phyloP scores from a whole-genome alignment of 2,113 vertebrate species.

The Nerophis ophidion region DNA sequence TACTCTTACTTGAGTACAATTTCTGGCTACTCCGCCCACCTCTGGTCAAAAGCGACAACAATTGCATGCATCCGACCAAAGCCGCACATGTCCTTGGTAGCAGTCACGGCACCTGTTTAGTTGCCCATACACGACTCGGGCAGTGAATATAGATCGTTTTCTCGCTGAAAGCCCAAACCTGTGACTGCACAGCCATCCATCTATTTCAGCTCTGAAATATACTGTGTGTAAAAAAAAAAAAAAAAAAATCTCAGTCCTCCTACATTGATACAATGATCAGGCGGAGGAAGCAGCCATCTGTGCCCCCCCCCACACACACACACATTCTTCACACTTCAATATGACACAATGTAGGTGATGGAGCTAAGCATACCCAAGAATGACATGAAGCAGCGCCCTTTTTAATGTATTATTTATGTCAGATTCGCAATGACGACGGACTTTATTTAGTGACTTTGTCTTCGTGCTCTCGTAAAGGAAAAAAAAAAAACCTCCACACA shows the following conservation, averaged over 20 bases:
- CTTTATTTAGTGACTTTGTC: constrained; percentile 10
- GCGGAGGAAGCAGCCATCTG: not conserved
- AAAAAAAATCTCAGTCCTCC: not conserved
- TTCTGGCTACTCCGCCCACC: no score
- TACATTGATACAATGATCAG: constrained; percentile 11
- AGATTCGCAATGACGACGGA: not conserved
- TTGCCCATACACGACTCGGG: no score
- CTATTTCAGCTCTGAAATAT: constrained; percentile 16
- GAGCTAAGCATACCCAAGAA: constrained; percentile 3
- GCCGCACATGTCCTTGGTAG: no score
- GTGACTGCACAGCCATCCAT: constrained; percentile 14
- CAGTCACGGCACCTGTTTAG: no score
- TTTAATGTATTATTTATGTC: constrained; percentile 16
- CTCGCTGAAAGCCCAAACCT: not conserved
- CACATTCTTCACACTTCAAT: constrained; percentile 4
- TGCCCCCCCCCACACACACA: not conserved
- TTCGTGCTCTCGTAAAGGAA: not conserved
- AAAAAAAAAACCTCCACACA: constrained; percentile 5
- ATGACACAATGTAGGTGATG: constrained; percentile 22
- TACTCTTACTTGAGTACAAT: no score
- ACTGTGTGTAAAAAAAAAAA: not conserved
- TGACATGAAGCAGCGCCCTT: constrained; percentile 9
- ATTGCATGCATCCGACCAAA: no score
- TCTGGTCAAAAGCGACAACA: no score
- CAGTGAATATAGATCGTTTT: constrained; percentile 6